A percentile compares a stretch with the other conserved stretches of the same genome.
Evolutionary conservation across 2,888 invertebrate species (phyloP).

Genomic region (Hoplodrina ambigua): DNA sequence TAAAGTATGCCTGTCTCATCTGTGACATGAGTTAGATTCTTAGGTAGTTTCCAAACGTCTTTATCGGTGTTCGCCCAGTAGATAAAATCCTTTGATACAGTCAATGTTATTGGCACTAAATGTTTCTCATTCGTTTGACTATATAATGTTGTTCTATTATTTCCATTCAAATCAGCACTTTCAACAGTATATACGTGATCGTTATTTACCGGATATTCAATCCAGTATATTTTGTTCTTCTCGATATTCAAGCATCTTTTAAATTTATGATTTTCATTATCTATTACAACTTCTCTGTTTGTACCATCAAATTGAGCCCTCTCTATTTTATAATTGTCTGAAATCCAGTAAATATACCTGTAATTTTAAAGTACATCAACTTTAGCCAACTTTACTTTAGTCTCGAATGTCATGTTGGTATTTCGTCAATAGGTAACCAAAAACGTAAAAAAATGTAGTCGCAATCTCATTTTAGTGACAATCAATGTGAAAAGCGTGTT

Average conservation of each 20-base stretch:
- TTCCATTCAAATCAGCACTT: constrained; percentile 93
- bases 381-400: too few species aligned
- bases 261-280: constrained; percentile 88
- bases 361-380: too few species aligned
- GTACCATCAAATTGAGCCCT: constrained; percentile 93
- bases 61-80: constrained; percentile 94
- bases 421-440: too few species aligned
- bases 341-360: constrained; percentile 96
- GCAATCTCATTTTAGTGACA: too few species aligned
- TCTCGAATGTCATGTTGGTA: too few species aligned
- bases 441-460: too few species aligned
- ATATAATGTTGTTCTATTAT: constrained; percentile 89
- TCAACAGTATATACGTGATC: constrained; percentile 93
- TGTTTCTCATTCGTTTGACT: constrained; percentile 88
- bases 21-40: constrained; percentile 66
- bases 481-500: too few species aligned
- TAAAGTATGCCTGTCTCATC: constrained; percentile 3
- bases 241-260: constrained; percentile 93
- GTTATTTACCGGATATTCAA: constrained; percentile 91
- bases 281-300: constrained; percentile 91
- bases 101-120: constrained; percentile 90
- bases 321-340: constrained; percentile 94
- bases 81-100: constrained; percentile 92
- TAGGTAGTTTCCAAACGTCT: constrained; percentile 92
- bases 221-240: constrained; percentile 93